phyloP scores from a whole-genome alignment of 2,888 invertebrate species.

The Folsomia candida region DNA sequence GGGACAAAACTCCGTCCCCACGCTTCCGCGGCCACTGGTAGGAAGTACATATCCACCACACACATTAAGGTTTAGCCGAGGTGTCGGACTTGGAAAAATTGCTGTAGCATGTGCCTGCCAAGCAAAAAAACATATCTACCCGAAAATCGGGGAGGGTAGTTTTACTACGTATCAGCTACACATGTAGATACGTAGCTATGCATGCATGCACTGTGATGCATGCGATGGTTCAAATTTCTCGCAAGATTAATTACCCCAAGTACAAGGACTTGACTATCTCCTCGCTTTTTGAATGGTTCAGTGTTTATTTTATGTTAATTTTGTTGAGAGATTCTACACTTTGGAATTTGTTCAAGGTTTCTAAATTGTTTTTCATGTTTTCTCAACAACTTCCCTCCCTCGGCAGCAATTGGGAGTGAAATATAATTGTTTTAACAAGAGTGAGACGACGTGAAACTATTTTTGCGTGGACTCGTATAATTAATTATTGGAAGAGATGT shows the following conservation, averaged over 20 bases:
- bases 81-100: slow-evolving; percentile 25
- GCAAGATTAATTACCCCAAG: slow-evolving; percentile 18
- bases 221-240: not conserved
- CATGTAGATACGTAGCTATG: not conserved
- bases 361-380: not conserved
- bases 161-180: not conserved
- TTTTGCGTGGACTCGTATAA: no score
- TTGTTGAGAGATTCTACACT: not conserved
- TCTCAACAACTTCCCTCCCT: no score
- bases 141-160: not conserved
- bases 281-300: not conserved
- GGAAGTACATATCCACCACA: not conserved
- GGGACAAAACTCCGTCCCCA: no score
- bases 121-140: not conserved
- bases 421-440: not conserved
- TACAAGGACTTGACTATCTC: not conserved
- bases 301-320: slow-evolving; percentile 5
- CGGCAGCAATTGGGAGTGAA: not conserved
- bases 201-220: no score
- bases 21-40: no score
- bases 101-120: slow-evolving; percentile 22
- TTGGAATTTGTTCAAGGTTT: not conserved
- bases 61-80: slow-evolving; percentile 18
- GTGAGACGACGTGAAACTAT: no score
- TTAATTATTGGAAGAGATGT: no score